These are phyloP conservation scores for Leucophenga varia DNA, from an alignment of 1,140 invertebrate species.

Conservation along the genomic window DNA sequence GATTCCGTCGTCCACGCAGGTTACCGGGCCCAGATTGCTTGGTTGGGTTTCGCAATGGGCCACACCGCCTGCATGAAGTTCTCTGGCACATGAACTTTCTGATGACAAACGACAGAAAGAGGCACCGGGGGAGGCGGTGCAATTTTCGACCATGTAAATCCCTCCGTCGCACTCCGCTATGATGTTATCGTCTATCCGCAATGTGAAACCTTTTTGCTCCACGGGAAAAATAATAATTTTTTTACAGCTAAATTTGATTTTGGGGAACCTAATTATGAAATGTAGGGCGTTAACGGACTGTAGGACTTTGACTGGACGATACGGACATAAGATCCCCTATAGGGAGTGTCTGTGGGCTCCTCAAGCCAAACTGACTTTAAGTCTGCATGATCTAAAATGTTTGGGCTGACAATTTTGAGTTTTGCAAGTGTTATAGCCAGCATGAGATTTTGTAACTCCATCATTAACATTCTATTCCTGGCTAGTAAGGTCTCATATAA, in stretches of 20 bases:
- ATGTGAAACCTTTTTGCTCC: neutral
- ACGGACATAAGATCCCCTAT: constrained; percentile 17
- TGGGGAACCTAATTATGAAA: constrained; percentile 14
- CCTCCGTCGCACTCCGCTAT: constrained; percentile 6
- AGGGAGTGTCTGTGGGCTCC: constrained; percentile 13
- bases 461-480: constrained; percentile 16
- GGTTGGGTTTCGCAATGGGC: constrained; percentile 11
- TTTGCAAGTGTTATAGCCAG: constrained; percentile 12
- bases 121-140: neutral
- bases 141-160: neutral
- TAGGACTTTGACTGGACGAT: constrained; percentile 7
- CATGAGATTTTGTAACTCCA: constrained; percentile 16
- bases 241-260: constrained; percentile 5
- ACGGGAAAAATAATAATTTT: constrained; percentile 11
- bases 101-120: constrained; percentile 2
- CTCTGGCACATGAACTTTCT: constrained; percentile 13
- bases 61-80: constrained; percentile 14
- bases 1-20: constrained; percentile 7
- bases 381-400: constrained; percentile 15
- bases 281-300: constrained; percentile 6
- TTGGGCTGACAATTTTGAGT: constrained; percentile 11
- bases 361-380: constrained; percentile 18
- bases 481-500: constrained; percentile 11
- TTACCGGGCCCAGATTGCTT: constrained; percentile 3
- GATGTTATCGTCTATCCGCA: constrained; percentile 6